A percentile compares a stretch with the other conserved stretches of the same genome.
These are phyloP conservation scores for Meandrina meandrites DNA, from an alignment of 92 coral and sea anemone genomes.

Conservation along the genomic window DNA sequence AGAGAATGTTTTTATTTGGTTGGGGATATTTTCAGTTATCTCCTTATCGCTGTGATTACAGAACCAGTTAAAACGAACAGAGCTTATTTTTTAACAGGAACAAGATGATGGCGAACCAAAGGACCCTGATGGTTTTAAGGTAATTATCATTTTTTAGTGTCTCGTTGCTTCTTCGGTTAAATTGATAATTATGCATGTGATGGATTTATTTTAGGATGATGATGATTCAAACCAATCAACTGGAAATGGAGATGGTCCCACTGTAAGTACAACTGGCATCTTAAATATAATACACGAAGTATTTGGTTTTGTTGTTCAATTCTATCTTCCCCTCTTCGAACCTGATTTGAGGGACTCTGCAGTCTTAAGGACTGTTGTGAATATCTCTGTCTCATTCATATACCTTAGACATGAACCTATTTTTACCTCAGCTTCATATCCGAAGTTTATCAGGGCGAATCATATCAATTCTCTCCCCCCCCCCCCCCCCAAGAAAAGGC, in stretches of 20 bases:
- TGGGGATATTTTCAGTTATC: background rate
- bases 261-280: background rate
- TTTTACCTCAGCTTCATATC: background rate
- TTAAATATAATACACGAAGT: background rate
- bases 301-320: background rate
- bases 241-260: too few relatives aligned
- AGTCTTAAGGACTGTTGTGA: background rate
- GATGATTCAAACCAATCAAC: background rate
- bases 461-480: background rate
- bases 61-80: background rate
- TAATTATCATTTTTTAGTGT: background rate
- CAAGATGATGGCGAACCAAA: conserved; percentile 17
- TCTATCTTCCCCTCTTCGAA: background rate
- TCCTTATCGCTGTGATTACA: background rate
- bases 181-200: background rate
- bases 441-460: background rate
- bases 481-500: background rate
- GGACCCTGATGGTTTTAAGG: conserved; percentile 34
- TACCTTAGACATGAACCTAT: background rate
- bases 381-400: background rate
- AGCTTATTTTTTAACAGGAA: conserved; percentile 13
- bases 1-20: background rate
- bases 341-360: background rate
- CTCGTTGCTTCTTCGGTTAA: background rate
- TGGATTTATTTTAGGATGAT: background rate